Percentiles rank a stretch among this genome's conserved stretches.
Evolutionary conservation across 2,888 invertebrate species (phyloP).

Genomic region (Thymelicus lineola): DNA sequence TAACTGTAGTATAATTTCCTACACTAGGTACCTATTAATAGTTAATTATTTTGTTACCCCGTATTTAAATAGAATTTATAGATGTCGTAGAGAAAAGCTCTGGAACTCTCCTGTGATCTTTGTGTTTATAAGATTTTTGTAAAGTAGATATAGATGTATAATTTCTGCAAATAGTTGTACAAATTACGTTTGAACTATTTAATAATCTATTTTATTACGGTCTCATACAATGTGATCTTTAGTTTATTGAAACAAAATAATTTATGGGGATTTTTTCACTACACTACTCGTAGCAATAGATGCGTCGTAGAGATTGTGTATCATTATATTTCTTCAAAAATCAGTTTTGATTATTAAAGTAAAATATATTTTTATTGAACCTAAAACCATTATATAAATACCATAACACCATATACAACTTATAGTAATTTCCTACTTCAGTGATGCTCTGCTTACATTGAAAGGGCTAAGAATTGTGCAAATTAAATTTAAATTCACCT

Average conservation of each 20-base stretch:
- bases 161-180: constrained; percentile 48
- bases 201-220: constrained; percentile 25
- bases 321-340: too few relatives aligned
- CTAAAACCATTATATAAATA: too few relatives aligned
- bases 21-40: constrained; percentile 52
- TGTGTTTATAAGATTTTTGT: constrained; percentile 68
- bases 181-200: constrained; percentile 46
- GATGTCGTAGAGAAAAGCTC: constrained; percentile 60
- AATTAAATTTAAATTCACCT: too few relatives aligned
- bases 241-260: constrained; percentile 38
- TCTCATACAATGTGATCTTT: constrained; percentile 56
- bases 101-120: constrained; percentile 85
- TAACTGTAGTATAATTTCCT: constrained; percentile 64
- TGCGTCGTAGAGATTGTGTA: background rate
- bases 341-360: too few relatives aligned
- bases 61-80: constrained; percentile 46
- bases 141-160: constrained; percentile 56
- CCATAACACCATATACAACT: too few relatives aligned
- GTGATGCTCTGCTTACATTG: too few relatives aligned
- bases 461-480: too few relatives aligned
- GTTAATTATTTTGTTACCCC: constrained; percentile 73
- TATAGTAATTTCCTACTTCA: too few relatives aligned
- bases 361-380: too few relatives aligned
- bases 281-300: background rate
- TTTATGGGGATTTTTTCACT: background rate